These are phyloP conservation scores for Acleris literana DNA, from an alignment of 2,888 invertebrate genomes.

Conservation along the genomic window DNA sequence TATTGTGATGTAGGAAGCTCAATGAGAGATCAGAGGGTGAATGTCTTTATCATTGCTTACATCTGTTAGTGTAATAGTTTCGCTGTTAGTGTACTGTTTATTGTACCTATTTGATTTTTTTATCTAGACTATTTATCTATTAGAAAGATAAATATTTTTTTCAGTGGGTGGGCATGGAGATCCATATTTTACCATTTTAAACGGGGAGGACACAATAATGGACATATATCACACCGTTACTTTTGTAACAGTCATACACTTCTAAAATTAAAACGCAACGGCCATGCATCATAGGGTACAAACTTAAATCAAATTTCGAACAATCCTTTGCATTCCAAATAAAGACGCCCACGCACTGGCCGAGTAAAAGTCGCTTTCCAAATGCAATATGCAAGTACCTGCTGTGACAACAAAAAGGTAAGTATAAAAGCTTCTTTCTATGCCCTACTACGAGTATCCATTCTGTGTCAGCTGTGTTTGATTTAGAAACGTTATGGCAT, in stretches of 20 bases:
- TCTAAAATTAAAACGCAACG: slow-evolving; percentile 52
- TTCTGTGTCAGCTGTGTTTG: slow-evolving; percentile 22
- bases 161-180: too few relatives aligned
- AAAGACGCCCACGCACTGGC: slow-evolving; percentile 67
- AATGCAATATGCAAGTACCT: slow-evolving; percentile 54
- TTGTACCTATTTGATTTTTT: not conserved
- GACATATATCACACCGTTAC: slow-evolving; percentile 38
- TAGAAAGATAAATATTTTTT: too few relatives aligned
- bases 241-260: slow-evolving; percentile 32
- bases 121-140: not conserved
- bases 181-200: not conserved
- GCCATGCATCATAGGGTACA: slow-evolving; percentile 59
- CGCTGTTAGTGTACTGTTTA: not conserved
- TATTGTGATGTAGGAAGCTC: slow-evolving; percentile 48
- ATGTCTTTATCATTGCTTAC: not conserved
- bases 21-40: slow-evolving; percentile 12
- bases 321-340: slow-evolving; percentile 62
- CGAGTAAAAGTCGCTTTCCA: slow-evolving; percentile 73
- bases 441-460: slow-evolving; percentile 18
- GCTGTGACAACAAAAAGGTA: slow-evolving; percentile 32
- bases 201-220: slow-evolving; percentile 2
- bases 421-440: slow-evolving; percentile 29
- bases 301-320: slow-evolving; percentile 57
- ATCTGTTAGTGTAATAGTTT: not conserved
- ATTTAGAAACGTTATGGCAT: slow-evolving; percentile 10